phyloP scores from a whole-genome alignment of 2,113 vertebrate species.

The Nothocercus julius region DNA sequence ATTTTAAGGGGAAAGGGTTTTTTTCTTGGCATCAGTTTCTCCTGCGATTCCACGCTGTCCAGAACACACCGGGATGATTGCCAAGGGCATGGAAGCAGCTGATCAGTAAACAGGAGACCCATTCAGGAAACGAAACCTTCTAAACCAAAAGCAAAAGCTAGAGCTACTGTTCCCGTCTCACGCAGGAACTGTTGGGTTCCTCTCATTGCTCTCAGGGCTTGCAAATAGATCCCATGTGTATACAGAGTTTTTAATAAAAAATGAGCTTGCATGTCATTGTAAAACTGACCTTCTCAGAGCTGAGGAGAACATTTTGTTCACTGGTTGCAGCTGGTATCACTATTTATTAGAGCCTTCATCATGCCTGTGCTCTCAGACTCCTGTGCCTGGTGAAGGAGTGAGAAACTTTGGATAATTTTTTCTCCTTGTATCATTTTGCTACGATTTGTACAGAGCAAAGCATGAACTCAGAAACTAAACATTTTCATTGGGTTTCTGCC shows the following conservation, averaged over 20 bases:
- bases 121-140: not conserved
- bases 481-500: not conserved
- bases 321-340: not conserved
- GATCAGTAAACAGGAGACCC: not conserved
- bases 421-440: not conserved
- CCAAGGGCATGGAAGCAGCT: not conserved
- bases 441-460: not conserved
- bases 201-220: fast-evolving
- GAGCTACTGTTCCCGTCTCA: fast-evolving
- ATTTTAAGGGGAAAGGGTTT: not conserved
- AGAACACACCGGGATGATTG: not conserved
- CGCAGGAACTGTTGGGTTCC: fast-evolving
- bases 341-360: not conserved
- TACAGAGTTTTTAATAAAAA: not conserved
- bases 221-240: not conserved
- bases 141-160: not conserved
- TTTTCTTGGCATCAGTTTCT: not conserved
- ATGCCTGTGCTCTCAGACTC: not conserved
- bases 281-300: not conserved
- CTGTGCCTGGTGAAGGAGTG: fast-evolving
- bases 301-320: fast-evolving
- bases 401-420: not conserved
- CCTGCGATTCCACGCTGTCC: not conserved
- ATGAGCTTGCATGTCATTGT: not conserved
- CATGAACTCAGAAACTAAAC: slow-evolving; percentile 8